Conservation (phyloP, 2,113 vertebrate genomes). For the Platysteira castanea region DNA sequence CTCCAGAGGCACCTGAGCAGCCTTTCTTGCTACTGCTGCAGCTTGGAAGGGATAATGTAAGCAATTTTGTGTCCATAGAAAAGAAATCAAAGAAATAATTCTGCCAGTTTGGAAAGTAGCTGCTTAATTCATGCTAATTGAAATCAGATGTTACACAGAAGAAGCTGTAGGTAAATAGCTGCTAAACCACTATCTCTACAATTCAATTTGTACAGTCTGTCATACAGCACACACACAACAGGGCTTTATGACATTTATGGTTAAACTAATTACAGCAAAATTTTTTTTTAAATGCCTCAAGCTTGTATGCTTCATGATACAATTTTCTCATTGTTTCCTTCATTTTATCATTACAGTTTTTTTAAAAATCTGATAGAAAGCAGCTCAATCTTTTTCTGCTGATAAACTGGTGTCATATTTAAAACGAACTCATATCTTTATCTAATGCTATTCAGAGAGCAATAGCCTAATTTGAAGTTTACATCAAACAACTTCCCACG, state of each 20-base stretch:
- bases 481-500: not conserved
- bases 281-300: not conserved
- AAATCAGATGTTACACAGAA: not conserved
- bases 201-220: not conserved
- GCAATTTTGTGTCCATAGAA: constrained; percentile 24
- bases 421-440: not conserved
- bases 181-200: not conserved
- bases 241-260: not conserved
- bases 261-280: not conserved
- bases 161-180: not conserved
- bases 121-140: not conserved
- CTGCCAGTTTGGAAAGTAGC: not conserved
- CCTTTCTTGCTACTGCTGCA: not conserved
- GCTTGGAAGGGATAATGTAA: not conserved
- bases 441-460: not conserved
- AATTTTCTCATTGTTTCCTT: not conserved
- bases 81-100: constrained; percentile 25
- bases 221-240: not conserved
- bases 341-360: not conserved
- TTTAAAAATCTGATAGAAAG: not conserved
- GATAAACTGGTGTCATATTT: not conserved
- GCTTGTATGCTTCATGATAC: not conserved
- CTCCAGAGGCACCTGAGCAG: not conserved
- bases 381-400: not conserved
- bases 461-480: not conserved